These are phyloP conservation scores for Cosmorhoe ocellata DNA, from an alignment of 2,888 invertebrate genomes.

Conservation along the genomic window DNA sequence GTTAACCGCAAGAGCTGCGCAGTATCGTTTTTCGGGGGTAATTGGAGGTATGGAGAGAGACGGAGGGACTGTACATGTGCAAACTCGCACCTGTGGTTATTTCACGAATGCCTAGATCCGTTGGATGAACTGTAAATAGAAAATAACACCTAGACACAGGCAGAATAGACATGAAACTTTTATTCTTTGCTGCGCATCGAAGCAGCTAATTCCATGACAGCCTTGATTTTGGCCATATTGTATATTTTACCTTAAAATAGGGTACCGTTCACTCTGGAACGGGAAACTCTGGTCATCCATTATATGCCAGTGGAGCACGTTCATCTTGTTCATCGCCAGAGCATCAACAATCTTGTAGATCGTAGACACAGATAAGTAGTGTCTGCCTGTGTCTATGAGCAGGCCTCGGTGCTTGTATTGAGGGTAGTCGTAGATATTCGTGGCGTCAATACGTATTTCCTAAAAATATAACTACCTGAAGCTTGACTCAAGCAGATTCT, in stretches of 20 bases:
- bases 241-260: constrained; percentile 85
- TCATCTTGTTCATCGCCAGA: constrained; percentile 95
- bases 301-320: constrained; percentile 98
- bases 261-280: constrained; percentile 89
- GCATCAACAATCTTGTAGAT: constrained; percentile 88
- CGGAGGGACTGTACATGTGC: too few species aligned
- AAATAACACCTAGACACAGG: too few species aligned
- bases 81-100: too few species aligned
- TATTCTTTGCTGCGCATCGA: too few species aligned
- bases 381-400: constrained; percentile 93
- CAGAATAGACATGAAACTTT: too few species aligned
- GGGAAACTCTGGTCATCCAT: constrained; percentile 97
- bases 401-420: constrained; percentile 91
- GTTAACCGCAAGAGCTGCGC: too few species aligned
- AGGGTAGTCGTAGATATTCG: constrained; percentile 88
- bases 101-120: too few species aligned
- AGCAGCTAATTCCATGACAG: too few species aligned
- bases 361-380: constrained; percentile 87
- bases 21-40: too few species aligned
- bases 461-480: constrained; percentile 30
- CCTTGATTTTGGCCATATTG: background rate
- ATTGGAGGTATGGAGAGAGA: too few species aligned
- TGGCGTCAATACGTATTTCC: constrained; percentile 86
- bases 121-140: too few species aligned
- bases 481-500: too few species aligned